phyloP scores from a whole-genome alignment of 2,797 vertebrate species.

The Huso huso region DNA sequence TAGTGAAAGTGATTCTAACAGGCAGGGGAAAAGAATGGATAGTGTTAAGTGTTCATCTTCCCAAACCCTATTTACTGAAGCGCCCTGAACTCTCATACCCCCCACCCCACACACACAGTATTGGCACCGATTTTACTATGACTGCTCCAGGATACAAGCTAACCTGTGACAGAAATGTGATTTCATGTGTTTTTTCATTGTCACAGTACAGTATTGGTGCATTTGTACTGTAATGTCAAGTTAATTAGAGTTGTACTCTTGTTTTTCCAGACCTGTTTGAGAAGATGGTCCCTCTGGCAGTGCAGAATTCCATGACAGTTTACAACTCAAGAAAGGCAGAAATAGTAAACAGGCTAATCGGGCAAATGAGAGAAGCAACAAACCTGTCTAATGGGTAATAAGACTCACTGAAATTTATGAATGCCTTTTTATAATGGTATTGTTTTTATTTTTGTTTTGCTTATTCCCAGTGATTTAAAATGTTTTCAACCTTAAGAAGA shows the following conservation, averaged over 20 bases:
- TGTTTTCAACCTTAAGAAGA: too few relatives aligned
- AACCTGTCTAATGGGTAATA: slow-evolving; percentile 90
- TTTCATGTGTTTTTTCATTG: too few relatives aligned
- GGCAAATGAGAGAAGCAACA: slow-evolving; percentile 90
- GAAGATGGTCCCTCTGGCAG: slow-evolving; percentile 94
- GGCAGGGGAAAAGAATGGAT: too few relatives aligned
- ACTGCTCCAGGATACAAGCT: too few relatives aligned
- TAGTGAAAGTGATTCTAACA: too few relatives aligned
- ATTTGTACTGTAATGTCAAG: too few relatives aligned
- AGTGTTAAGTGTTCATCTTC: too few relatives aligned
- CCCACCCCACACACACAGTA: too few relatives aligned
- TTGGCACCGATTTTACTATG: background rate
- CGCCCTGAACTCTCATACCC: too few relatives aligned
- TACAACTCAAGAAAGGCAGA: slow-evolving; percentile 87
- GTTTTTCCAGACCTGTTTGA: slow-evolving; percentile 82
- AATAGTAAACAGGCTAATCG: slow-evolving; percentile 82
- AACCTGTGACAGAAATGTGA: background rate
- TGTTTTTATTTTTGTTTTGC: slow-evolving; percentile 4
- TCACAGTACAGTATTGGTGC: too few relatives aligned
- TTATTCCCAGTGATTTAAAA: background rate
- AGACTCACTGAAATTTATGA: background rate
- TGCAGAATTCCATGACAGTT: slow-evolving; percentile 80
- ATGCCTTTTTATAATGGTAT: too few relatives aligned
- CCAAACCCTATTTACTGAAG: too few relatives aligned
- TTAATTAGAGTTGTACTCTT: background rate